Conservation (phyloP, 2,113 vertebrate species). For the Antechinus stuartii region DNA sequence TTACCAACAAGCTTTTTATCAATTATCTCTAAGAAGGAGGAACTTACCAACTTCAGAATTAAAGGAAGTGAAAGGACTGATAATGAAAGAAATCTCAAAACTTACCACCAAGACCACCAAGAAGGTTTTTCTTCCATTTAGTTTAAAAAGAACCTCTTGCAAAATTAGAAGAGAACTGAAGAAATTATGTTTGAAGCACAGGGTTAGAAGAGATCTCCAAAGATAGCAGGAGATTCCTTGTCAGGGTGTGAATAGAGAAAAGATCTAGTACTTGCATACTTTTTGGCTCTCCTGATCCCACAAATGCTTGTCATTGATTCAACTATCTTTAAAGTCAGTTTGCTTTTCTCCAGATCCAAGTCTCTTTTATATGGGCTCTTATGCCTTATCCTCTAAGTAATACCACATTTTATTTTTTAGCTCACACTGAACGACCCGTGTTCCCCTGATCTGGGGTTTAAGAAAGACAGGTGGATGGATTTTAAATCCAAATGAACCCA, state of each 20-base stretch:
- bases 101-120: not conserved
- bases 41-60: not conserved
- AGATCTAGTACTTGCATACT: not conserved
- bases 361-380: slow-evolving; percentile 35
- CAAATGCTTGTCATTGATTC: not conserved
- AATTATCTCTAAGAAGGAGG: slow-evolving; percentile 3
- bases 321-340: slow-evolving; percentile 3
- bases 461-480: slow-evolving; percentile 20
- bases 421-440: not conserved
- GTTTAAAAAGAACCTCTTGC: slow-evolving; percentile 20
- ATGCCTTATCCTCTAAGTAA: not conserved
- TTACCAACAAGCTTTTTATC: not conserved
- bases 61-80: not conserved
- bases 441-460: slow-evolving; percentile 10
- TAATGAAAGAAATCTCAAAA: slow-evolving; percentile 30
- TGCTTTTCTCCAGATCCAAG: not conserved
- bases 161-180: slow-evolving; percentile 2
- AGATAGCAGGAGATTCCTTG: slow-evolving; percentile 18
- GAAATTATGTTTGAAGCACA: slow-evolving; percentile 32
- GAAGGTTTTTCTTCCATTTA: not conserved
- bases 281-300: not conserved
- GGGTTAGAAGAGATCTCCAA: slow-evolving; percentile 14
- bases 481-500: slow-evolving; percentile 45
- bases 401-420: not conserved
- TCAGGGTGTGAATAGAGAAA: slow-evolving; percentile 28